Conservation (phyloP, 2,797 vertebrate genomes). For the Apodemus agrarius region DNA sequence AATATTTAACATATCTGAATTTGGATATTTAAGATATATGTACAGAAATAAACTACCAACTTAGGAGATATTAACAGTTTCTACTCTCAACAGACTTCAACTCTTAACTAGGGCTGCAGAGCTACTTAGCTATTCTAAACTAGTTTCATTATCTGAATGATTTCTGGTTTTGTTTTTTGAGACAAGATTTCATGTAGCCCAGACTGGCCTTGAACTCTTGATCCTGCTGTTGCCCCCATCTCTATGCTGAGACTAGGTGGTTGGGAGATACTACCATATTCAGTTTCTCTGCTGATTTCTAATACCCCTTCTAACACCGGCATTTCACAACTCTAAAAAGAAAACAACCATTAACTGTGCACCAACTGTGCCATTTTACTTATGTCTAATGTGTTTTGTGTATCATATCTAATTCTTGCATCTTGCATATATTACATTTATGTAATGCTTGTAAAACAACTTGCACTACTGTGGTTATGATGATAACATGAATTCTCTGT, state of each 20-base stretch:
- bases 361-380: not conserved
- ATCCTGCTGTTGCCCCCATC: not conserved
- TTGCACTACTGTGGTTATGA: not conserved
- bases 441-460: not conserved
- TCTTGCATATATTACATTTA: not conserved
- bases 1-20: not conserved
- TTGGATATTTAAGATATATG: not conserved
- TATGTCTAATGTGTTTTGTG: not conserved
- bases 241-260: not conserved
- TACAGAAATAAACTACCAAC: not conserved
- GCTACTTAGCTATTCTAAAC: conserved; percentile 6
- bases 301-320: not conserved
- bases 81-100: conserved; percentile 13
- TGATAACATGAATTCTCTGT: conserved; percentile 34
- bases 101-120: not conserved
- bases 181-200: not conserved
- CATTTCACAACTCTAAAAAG: conserved; percentile 14
- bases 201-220: not conserved
- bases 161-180: not conserved
- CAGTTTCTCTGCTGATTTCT: conserved; percentile 4
- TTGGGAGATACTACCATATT: not conserved
- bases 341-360: not conserved
- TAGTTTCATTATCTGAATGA: conserved; percentile 28
- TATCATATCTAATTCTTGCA: not conserved
- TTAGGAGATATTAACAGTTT: not conserved